phyloP scores from a whole-genome alignment of 1,140 invertebrate species.

The Zaprionus ghesquierei region DNA sequence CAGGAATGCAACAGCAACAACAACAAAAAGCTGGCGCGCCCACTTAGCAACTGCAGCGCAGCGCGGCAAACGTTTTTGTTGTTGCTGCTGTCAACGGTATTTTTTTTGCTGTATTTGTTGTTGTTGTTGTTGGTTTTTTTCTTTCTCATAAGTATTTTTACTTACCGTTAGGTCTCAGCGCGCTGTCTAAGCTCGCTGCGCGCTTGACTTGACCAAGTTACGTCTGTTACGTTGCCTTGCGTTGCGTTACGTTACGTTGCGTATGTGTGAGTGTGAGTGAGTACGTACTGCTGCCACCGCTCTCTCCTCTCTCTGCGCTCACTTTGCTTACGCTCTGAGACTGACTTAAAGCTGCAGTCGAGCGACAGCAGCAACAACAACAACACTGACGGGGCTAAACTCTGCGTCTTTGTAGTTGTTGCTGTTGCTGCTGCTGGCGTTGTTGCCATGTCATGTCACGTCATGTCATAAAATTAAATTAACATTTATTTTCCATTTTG shows the following conservation, averaged over 20 bases:
- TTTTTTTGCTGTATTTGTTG: conserved; percentile 15
- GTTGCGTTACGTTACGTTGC: background rate
- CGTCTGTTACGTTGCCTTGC: background rate
- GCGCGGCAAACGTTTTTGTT: conserved; percentile 19
- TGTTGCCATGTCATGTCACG: background rate
- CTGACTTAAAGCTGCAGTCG: background rate
- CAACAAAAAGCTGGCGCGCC: background rate
- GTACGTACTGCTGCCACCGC: background rate
- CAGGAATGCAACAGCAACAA: conserved; percentile 65
- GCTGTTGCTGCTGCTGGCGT: background rate
- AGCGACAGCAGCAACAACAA: background rate
- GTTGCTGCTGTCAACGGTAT: conserved; percentile 38
- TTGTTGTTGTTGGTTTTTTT: no score
- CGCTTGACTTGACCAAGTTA: conserved; percentile 54
- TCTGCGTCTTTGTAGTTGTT: background rate
- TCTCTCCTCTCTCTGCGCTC: background rate
- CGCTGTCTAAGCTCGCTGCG: conserved; percentile 47
- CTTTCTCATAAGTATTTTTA: conserved; percentile 47
- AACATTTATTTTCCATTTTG: conserved; percentile 39
- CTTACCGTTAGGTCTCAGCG: conserved; percentile 71
- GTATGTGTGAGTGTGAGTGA: background rate
- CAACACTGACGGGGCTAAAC: background rate
- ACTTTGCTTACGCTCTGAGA: background rate
- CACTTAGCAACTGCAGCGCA: background rate
- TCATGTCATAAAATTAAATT: conserved; percentile 74